Evolutionary conservation across 1,140 invertebrate genomes (phyloP).

Genomic region (Monomorium pharaonis): DNA sequence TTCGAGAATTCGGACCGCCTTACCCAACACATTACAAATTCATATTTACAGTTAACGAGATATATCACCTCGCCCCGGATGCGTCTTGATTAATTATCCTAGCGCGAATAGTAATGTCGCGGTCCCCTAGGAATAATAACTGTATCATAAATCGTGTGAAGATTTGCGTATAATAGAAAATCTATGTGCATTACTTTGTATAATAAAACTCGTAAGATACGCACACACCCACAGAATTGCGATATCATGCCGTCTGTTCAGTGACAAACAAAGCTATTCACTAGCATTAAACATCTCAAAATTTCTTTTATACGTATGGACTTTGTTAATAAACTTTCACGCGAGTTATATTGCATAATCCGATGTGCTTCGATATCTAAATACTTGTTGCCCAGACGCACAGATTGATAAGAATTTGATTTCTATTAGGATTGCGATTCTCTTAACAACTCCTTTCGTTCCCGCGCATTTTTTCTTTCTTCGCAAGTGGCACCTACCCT

Average conservation of each 20-base stretch:
- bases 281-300: not conserved
- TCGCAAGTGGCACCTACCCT: not conserved
- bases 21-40: constrained; percentile 54
- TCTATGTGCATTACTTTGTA: not conserved
- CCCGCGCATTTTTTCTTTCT: not conserved
- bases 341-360: not conserved
- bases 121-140: constrained; percentile 27
- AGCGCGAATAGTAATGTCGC: constrained; percentile 22
- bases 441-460: not conserved
- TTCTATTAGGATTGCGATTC: constrained; percentile 5
- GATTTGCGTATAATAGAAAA: constrained; percentile 33
- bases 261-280: not conserved
- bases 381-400: not conserved
- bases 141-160: constrained; percentile 14
- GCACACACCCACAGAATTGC: too few relatives aligned
- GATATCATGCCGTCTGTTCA: not conserved
- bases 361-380: not conserved
- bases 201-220: not conserved
- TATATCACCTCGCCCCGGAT: constrained; percentile 22
- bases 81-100: constrained; percentile 44
- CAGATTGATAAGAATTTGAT: constrained; percentile 4
- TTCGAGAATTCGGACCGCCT: constrained; percentile 55
- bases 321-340: too few relatives aligned
- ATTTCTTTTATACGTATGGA: not conserved
- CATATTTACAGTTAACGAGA: constrained; percentile 53